phyloP scores from a whole-genome alignment of 2,888 invertebrate genomes.

The Tinea trinotella region DNA sequence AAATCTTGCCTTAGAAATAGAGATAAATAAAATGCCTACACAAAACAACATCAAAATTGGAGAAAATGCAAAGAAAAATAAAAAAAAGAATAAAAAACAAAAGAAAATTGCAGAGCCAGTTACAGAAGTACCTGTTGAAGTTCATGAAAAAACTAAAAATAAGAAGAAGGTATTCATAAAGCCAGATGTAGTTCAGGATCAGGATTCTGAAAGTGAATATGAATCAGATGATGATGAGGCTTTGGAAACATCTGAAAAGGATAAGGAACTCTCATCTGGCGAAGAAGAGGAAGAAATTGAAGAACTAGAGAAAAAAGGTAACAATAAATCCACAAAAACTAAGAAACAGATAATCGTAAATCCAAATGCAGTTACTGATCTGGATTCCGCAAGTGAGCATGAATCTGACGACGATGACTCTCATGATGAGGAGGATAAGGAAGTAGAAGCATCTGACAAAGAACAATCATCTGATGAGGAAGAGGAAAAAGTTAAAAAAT shows the following conservation, averaged over 20 bases:
- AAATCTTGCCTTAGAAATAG: neutral
- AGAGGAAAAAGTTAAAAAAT: slow-evolving; percentile 23
- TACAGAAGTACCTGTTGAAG: neutral
- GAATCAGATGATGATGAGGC: slow-evolving; percentile 38
- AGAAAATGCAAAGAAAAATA: slow-evolving; percentile 19
- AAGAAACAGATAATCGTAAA: slow-evolving; percentile 32
- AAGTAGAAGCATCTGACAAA: slow-evolving; percentile 36
- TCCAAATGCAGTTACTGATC: slow-evolving; percentile 56
- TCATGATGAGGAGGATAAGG: slow-evolving; percentile 35
- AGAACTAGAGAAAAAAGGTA: neutral
- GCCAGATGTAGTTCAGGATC: neutral
- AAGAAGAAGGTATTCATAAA: neutral
- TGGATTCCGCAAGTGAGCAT: slow-evolving; percentile 61
- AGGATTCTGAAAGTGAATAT: neutral
- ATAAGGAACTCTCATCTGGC: slow-evolving; percentile 38
- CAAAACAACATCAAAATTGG: slow-evolving; percentile 21
- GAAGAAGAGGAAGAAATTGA: slow-evolving; percentile 32
- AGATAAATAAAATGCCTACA: neutral
- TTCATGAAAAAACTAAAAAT: neutral
- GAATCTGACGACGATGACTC: slow-evolving; percentile 61
- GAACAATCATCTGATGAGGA: slow-evolving; percentile 44
- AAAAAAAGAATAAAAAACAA: slow-evolving; percentile 14
- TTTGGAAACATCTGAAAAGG: slow-evolving; percentile 38
- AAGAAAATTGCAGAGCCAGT: neutral
- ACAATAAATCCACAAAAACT: too few species aligned